phyloP scores from a whole-genome alignment of 2,888 invertebrate genomes.

The Erpobdella octoculata region DNA sequence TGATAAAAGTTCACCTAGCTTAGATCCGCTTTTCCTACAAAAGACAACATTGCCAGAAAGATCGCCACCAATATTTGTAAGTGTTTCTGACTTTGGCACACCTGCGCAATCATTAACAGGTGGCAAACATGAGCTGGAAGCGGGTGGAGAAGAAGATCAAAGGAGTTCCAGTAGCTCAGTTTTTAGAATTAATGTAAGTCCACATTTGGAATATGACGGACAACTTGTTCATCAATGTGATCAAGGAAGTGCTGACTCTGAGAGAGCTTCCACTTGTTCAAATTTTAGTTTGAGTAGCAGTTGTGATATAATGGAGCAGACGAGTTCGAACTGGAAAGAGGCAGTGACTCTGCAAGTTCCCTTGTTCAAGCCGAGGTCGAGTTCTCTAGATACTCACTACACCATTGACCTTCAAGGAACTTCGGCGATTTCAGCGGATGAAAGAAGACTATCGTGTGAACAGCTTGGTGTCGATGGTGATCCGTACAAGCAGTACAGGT shows the following conservation, averaged over 20 bases:
- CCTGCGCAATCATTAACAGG: background rate
- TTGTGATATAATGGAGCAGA: background rate
- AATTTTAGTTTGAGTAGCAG: background rate
- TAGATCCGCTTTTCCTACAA: background rate
- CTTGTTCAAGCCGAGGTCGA: slow-evolving; percentile 23
- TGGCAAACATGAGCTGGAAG: background rate
- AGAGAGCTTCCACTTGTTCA: background rate
- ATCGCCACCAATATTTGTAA: background rate
- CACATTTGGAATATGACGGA: background rate
- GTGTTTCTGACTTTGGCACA: background rate
- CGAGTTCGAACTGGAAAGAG: background rate
- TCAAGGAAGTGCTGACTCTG: background rate
- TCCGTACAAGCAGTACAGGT: slow-evolving; percentile 16
- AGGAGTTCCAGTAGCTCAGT: no score
- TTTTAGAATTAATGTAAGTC: background rate
- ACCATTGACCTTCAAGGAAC: no score
- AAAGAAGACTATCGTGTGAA: slow-evolving; percentile 4
- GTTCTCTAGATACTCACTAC: slow-evolving; percentile 12
- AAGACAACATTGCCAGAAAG: background rate
- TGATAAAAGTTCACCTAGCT: background rate
- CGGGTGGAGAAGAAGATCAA: no score
- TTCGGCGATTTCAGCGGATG: background rate
- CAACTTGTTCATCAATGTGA: background rate
- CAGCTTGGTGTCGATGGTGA: background rate
- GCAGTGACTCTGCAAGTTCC: slow-evolving; percentile 24